phyloP scores from a whole-genome alignment of 2,888 invertebrate species.

The Zygaena filipendulae region DNA sequence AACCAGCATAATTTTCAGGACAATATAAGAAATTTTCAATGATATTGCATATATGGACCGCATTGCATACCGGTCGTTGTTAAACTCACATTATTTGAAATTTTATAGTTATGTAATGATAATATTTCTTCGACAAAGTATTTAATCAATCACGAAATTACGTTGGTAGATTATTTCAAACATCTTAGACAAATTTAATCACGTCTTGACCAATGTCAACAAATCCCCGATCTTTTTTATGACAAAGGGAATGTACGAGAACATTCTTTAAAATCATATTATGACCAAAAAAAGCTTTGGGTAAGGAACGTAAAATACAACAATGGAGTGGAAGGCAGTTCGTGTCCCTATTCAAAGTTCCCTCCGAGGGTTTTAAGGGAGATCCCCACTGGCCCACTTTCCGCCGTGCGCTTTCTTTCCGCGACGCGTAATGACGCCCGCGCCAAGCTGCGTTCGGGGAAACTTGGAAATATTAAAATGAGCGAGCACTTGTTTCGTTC shows the following conservation, averaged over 20 bases:
- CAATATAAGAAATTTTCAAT: too few species aligned
- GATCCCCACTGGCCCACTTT: constrained; percentile 48
- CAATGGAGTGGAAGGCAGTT: too few species aligned
- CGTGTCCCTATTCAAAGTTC: too few species aligned
- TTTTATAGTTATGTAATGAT: too few species aligned
- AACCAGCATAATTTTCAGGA: too few species aligned
- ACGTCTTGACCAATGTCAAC: constrained; percentile 17
- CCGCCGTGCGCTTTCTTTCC: constrained; percentile 43
- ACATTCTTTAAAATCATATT: constrained; percentile 24
- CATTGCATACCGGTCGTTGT: too few species aligned
- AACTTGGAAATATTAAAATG: constrained; percentile 66
- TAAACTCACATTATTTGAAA: too few species aligned
- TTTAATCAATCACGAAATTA: too few species aligned
- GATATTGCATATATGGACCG: too few species aligned
- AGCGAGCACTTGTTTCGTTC: constrained; percentile 59
- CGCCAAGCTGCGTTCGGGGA: constrained; percentile 35
- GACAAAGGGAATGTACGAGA: constrained; percentile 21
- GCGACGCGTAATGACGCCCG: constrained; percentile 53
- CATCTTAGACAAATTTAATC: constrained; percentile 9
- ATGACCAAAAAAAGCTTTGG: constrained; percentile 22
- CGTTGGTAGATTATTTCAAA: too few species aligned
- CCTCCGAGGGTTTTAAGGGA: constrained; percentile 45
- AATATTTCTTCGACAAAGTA: too few species aligned
- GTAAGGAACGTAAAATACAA: constrained; percentile 41
- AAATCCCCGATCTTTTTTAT: constrained; percentile 20